Evolutionary conservation across 92 coral and sea anemone species (phyloP).

Genomic region (Virgularia gustaviana): DNA sequence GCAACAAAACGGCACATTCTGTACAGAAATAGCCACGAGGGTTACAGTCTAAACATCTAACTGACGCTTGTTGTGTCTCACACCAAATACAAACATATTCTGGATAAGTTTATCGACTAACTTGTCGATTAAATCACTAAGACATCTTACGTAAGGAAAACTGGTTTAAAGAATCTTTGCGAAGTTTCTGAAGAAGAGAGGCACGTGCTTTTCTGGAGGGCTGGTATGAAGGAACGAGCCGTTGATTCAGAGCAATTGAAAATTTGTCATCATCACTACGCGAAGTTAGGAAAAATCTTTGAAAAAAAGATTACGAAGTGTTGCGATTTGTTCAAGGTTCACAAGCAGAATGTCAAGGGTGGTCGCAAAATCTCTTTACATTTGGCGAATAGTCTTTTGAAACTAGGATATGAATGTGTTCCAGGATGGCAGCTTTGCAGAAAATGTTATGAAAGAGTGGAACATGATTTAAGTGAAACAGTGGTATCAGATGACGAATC

Average conservation of each 20-base stretch:
- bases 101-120: not conserved
- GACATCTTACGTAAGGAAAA: not conserved
- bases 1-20: not conserved
- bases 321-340: constrained; percentile 3
- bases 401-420: constrained; percentile 3
- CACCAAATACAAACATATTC: not conserved
- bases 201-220: too few relatives aligned
- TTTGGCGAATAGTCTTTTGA: not conserved
- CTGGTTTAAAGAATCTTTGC: too few relatives aligned
- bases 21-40: not conserved
- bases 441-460: not conserved
- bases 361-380: constrained; percentile 9
- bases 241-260: too few relatives aligned
- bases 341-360: not conserved
- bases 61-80: not conserved
- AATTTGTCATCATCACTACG: too few relatives aligned
- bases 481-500: not conserved
- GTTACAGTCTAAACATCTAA: not conserved
- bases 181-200: not conserved
- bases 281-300: not conserved
- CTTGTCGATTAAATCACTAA: not conserved
- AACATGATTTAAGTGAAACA: not conserved
- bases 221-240: too few relatives aligned
- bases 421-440: constrained; percentile 15
- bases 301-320: not conserved